phyloP scores from a whole-genome alignment of 1,140 invertebrate genomes.

The Atta texana region DNA sequence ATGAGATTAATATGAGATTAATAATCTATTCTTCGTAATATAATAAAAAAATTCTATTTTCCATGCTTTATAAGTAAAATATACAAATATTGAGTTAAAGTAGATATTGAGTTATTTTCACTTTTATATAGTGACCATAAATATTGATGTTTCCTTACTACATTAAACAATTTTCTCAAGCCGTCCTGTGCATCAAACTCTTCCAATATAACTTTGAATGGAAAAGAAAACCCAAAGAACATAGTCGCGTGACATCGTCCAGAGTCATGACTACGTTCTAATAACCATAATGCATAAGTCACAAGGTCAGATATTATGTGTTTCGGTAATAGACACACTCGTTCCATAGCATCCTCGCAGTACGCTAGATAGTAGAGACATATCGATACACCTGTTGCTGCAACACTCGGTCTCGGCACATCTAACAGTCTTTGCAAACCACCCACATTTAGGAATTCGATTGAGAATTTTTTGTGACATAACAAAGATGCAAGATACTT shows the following conservation, averaged over 20 bases:
- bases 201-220: conserved; percentile 96
- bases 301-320: conserved; percentile 92
- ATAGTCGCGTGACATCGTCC: conserved; percentile 98
- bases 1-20: too few relatives aligned
- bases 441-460: conserved; percentile 96
- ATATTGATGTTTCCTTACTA: conserved; percentile 87
- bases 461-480: conserved; percentile 98
- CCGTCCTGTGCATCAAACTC: conserved; percentile 98
- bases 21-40: background rate
- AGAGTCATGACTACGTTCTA: conserved; percentile 98
- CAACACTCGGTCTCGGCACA: conserved; percentile 96
- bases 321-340: conserved; percentile 94
- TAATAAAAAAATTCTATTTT: background rate
- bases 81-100: background rate
- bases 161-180: conserved; percentile 96
- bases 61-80: background rate
- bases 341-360: conserved; percentile 98
- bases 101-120: background rate
- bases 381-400: conserved; percentile 97
- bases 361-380: conserved; percentile 98
- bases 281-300: conserved; percentile 95
- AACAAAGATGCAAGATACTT: conserved; percentile 97
- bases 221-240: conserved; percentile 98
- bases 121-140: background rate
- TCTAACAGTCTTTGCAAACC: conserved; percentile 94